A percentile compares a stretch with the other conserved stretches of the same genome.
Conservation (phyloP, 2,888 invertebrate genomes). For the Chirona hameri region DNA sequence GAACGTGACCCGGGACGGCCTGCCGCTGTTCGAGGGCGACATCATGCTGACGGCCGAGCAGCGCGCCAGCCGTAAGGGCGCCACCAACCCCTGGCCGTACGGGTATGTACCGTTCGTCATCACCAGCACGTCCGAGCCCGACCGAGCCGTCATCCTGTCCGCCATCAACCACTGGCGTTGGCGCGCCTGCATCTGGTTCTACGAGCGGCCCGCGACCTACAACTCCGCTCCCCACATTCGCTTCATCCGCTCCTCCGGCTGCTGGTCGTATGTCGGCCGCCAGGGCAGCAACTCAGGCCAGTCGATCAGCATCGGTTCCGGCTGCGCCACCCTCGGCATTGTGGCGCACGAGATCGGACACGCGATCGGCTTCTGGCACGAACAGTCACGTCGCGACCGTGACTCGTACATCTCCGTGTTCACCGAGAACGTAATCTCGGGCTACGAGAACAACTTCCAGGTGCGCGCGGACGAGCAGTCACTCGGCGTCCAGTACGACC, state of each 20-base stretch:
- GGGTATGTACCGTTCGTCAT: background rate
- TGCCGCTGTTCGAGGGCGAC: background rate
- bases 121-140: background rate
- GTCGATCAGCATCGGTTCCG: background rate
- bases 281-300: background rate
- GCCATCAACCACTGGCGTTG: background rate
- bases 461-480: background rate
- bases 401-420: background rate
- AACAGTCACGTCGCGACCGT: background rate
- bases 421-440: background rate
- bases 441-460: background rate
- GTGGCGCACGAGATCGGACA: background rate
- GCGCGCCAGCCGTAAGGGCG: background rate
- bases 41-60: background rate
- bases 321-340: background rate
- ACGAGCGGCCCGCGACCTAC: background rate
- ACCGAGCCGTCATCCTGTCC: background rate
- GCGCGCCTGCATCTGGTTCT: background rate
- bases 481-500: background rate
- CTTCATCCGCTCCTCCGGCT: background rate
- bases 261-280: background rate
- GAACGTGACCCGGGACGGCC: background rate
- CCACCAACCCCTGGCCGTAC: background rate
- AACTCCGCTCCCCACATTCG: background rate
- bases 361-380: conserved; percentile 4